Evolutionary conservation across 2,113 vertebrate genomes (phyloP), one percentile per base, ranked within the genome.

Genomic region (Carassius gibelio): DNA sequence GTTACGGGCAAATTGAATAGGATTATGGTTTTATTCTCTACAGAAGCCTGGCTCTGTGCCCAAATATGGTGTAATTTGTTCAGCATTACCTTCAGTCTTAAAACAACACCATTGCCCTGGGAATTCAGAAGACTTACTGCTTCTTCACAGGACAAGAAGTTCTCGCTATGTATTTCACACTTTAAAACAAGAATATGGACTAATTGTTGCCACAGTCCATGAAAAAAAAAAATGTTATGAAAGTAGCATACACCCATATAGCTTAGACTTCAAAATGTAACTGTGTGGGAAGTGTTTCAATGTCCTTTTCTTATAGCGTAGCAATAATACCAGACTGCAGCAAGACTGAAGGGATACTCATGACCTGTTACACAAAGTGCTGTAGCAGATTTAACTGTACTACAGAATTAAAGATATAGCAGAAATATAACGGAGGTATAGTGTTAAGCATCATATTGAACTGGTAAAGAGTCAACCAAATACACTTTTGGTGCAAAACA

Each of bases 61-160:
- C 81, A 87, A 85, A 87, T 88, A 90, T 86, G 75, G 78, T 87
- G 80, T 87, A 86, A 88, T 90, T 88, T 88, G 85, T 88, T 88
- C 87, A 42, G 82, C 83, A 85, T 87, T 83, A 90, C 80, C 82
- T 75, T 72, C 38, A 81, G 75, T 72, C 74, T 84, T 90, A 88
- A 77, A 88, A 86, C 68, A 84, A 84, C 75, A 86, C 62, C 42
- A 30, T 55, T 71, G 82, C 69, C 81, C 34, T 45, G 48, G 77
- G 82, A 75, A 82, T 83, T 48, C 36, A 66, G 14, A 81, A 68
- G 74, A 83, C 57, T 68, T 64, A 4, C 11, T 14, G 83, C 30
- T 68, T 66, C 72, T 66, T 77, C 64, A 78, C 30, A n/a, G 76
- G 36, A 50, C 42, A 74, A 26, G 21, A 79, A 55, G 48, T 74